Evolutionary conservation across 2,113 vertebrate species (phyloP), one percentile per base, ranked within the genome.

Genomic region (Perccottus glenii): DNA sequence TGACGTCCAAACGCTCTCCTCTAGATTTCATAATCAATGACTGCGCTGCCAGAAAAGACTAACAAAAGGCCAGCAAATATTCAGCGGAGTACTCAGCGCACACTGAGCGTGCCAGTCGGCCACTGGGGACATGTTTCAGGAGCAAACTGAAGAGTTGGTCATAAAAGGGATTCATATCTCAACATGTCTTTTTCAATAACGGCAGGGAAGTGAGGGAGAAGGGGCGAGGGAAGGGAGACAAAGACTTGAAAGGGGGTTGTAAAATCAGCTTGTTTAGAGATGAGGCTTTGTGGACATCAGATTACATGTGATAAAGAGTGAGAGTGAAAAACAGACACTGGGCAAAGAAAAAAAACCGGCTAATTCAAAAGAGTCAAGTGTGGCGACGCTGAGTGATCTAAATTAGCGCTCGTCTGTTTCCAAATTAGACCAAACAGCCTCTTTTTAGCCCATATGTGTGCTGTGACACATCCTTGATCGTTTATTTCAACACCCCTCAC

Each of bases 21-120:
- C 94, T 95, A 95, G 95, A 96, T 97, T 95, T 98, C 94, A 96
- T 96, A 98, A 98, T 97, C 96, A 97, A 98, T 98, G 94, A 94
- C 91, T 93, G 94, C 93, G 88, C 94, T 92, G 94, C 94, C 93
- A 96, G 94, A 93, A 95, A 94, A 95, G 92, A 95, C 95, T 95
- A 95, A 96, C 94, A 95, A 95, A 96, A 89, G 58, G 84, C 85
- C 94, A 89, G 93, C 92, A 93, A 96, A 96, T 97, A 96, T 97
- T 95, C 95, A 95, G 76, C 40, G 42, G 66, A 47, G 11, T 64
- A 47, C 72, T 72, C 60, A 56, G 73, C 53, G 15, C 83, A 70
- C 77, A 73, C 78, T 46, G 64, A 84, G 77, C 60, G 53, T 60
- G 67, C 33, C 40, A 44, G 61, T 48, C 67, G 27, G 83, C 83